Conservation (phyloP, 37 sponge, comb jelly and placozoan species). For the Cliona cf. orientalis region DNA sequence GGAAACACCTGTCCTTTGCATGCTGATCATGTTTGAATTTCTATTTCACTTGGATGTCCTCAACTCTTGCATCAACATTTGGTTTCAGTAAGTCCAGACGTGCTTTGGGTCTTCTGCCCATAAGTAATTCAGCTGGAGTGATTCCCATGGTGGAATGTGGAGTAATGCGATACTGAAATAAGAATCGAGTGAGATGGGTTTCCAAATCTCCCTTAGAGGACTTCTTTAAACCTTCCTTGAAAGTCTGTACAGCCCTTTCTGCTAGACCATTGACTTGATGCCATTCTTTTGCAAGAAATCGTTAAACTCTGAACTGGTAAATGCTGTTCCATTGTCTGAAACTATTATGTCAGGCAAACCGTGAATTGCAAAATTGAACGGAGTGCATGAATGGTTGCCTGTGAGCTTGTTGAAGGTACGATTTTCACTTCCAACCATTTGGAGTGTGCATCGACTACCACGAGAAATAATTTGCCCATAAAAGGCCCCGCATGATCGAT, state of each 20-base stretch:
- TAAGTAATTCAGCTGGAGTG: slow-evolving; percentile 19
- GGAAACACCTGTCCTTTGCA: neutral
- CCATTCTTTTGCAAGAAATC: neutral
- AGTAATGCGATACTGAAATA: slow-evolving; percentile 1
- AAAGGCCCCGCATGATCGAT: slow-evolving; percentile 12
- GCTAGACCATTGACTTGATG: slow-evolving; percentile 8
- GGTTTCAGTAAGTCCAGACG: neutral
- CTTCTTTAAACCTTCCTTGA: neutral
- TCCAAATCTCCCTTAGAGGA: neutral
- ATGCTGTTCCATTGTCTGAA: slow-evolving; percentile 36
- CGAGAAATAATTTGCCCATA: slow-evolving; percentile 11
- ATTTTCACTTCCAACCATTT: slow-evolving; percentile 19
- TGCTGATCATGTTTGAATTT: neutral
- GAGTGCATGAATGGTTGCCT: too few relatives aligned
- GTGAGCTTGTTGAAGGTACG: neutral
- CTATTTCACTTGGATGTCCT: neutral
- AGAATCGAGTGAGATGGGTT: slow-evolving; percentile 9
- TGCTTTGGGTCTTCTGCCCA: neutral
- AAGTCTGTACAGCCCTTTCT: slow-evolving; percentile 24
- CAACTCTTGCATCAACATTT: neutral
- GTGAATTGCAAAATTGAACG: slow-evolving; percentile 17
- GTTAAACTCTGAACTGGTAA: slow-evolving; percentile 25
- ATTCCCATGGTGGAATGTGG: slow-evolving; percentile 21
- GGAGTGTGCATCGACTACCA: slow-evolving; percentile 21
- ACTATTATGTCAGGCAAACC: slow-evolving; percentile 20